Evolutionary conservation across 2,113 vertebrate genomes (phyloP).

Genomic region (Carassius carassius): DNA sequence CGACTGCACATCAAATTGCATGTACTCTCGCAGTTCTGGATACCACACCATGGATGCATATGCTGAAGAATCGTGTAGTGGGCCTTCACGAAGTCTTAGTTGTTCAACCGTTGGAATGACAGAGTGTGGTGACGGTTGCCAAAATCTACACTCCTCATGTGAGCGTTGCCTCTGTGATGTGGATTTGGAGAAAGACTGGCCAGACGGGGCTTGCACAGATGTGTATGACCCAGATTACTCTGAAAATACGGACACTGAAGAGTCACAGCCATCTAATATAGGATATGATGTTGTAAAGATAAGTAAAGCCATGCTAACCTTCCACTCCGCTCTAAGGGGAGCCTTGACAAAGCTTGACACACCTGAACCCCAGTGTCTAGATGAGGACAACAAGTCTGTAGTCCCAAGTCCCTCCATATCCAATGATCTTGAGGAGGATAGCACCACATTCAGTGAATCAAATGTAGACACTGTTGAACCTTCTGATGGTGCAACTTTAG

Average conservation of each 20-base stretch:
- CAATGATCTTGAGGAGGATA: slow-evolving; percentile 39
- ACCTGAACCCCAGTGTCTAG: slow-evolving; percentile 51
- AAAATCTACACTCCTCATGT: slow-evolving; percentile 62
- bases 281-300: slow-evolving; percentile 84
- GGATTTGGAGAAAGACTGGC: slow-evolving; percentile 66
- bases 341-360: slow-evolving; percentile 85
- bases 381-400: slow-evolving; percentile 45
- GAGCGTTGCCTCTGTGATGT: slow-evolving; percentile 64
- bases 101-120: slow-evolving; percentile 72
- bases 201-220: slow-evolving; percentile 55
- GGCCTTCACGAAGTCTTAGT: slow-evolving; percentile 71
- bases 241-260: slow-evolving; percentile 50
- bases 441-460: slow-evolving; percentile 2
- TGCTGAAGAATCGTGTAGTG: slow-evolving; percentile 64
- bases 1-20: slow-evolving; percentile 68
- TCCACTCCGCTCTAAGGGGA: slow-evolving; percentile 84
- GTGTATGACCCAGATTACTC: slow-evolving; percentile 45
- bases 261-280: slow-evolving; percentile 70
- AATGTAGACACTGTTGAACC: background rate
- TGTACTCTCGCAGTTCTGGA: slow-evolving; percentile 72
- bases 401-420: slow-evolving; percentile 23
- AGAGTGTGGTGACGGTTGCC: slow-evolving; percentile 68
- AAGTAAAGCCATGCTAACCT: slow-evolving; percentile 83
- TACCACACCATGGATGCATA: slow-evolving; percentile 71
- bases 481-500: slow-evolving; percentile 25